Evolutionary conservation across 2,113 vertebrate genomes (phyloP).

Genomic region (Propithecus coquereli): DNA sequence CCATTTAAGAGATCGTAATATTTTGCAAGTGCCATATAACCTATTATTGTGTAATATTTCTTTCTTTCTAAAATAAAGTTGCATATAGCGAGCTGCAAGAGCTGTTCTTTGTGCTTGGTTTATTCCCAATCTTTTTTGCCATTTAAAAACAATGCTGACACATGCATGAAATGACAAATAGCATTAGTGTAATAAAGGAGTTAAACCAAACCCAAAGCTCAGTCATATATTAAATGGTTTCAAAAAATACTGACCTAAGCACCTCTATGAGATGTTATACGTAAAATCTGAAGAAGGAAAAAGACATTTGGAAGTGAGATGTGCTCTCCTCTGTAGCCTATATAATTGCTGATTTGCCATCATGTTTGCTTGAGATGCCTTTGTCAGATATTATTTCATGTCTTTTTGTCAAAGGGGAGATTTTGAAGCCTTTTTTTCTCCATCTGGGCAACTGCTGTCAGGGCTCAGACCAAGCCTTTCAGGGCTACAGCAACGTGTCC

Average conservation of each 20-base stretch:
- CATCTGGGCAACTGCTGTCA: constrained; percentile 79
- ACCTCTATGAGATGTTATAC: constrained; percentile 85
- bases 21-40: constrained; percentile 45
- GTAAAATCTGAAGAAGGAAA: constrained; percentile 76
- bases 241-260: constrained; percentile 91
- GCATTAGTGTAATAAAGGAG: constrained; percentile 88
- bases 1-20: constrained; percentile 21
- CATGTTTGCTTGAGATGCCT: constrained; percentile 82
- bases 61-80: constrained; percentile 62
- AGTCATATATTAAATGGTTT: constrained; percentile 86
- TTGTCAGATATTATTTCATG: constrained; percentile 78
- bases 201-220: constrained; percentile 81
- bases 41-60: constrained; percentile 31
- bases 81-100: constrained; percentile 78
- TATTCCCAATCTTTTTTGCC: constrained; percentile 82
- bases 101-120: constrained; percentile 81
- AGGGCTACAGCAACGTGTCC: constrained; percentile 73
- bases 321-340: constrained; percentile 78
- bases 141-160: constrained; percentile 87
- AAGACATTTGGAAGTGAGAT: constrained; percentile 80
- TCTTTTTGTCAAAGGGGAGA: constrained; percentile 78
- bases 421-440: constrained; percentile 75
- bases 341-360: constrained; percentile 87
- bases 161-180: constrained; percentile 84
- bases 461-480: constrained; percentile 78